A percentile compares a stretch with the other conserved stretches of the same genome.
phyloP scores from a whole-genome alignment of 2,888 invertebrate species.

The Rutpela maculata region DNA sequence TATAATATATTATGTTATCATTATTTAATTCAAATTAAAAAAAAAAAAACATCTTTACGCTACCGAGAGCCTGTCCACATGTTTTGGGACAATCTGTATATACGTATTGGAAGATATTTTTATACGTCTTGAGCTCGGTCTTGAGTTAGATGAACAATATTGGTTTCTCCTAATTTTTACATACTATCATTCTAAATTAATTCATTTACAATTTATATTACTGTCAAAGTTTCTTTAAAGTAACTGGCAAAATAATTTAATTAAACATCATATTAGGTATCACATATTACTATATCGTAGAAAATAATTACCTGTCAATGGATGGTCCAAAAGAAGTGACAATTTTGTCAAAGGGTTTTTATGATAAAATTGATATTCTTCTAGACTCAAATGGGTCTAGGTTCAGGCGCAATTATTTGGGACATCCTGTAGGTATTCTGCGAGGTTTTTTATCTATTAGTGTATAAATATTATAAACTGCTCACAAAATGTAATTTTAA shows the following conservation, averaged over 20 bases:
- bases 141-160: background rate
- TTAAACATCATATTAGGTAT: background rate
- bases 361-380: background rate
- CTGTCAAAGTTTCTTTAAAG: background rate
- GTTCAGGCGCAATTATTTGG: background rate
- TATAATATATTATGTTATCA: no score
- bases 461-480: conserved; percentile 25
- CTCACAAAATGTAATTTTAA: conserved; percentile 49
- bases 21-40: no score
- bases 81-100: background rate
- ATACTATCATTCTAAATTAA: no score
- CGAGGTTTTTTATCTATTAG: background rate
- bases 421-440: background rate
- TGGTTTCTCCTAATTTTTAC: no score
- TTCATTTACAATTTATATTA: background rate
- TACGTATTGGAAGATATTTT: background rate
- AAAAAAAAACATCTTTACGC: no score
- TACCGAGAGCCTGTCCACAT: no score
- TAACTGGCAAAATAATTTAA: background rate
- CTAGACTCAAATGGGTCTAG: background rate
- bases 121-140: background rate
- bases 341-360: background rate
- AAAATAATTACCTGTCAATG: background rate
- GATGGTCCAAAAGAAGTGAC: background rate
- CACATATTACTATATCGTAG: background rate